Base-by-base conservation (phyloP, 2,888 invertebrate species). In the Ochropleura plecta region DNA sequence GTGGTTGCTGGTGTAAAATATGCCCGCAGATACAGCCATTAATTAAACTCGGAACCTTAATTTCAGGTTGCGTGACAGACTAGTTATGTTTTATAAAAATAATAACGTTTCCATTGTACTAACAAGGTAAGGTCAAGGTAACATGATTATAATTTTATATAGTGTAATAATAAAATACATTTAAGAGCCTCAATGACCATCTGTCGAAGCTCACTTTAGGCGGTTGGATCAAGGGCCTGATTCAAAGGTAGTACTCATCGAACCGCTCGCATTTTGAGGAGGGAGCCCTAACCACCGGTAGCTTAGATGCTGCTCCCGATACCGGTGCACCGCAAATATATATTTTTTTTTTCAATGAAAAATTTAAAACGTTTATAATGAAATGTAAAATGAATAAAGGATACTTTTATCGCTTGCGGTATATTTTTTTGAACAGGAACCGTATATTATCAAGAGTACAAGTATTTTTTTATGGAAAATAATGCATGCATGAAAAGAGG, bases 61-160 rank as follows among this genome's bases (percentile, higher is more conserved):
- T 81, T 81, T 72, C 51, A 62, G 30, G n/a, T 78, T 68, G 67
- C 70, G 82, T 82, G 69, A 48, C 59, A 67, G 30, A 42, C 46
- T 55, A n/a, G n/a, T 64, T 60, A 64, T 65, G 48, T 64, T 70
- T 48, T 68, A 71, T 16, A 14, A 59, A 68, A 76, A 71, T 53
- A 60, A 55, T 46, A 53, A 51, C 14, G 8, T 60, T 70, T 79
- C 40, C 46, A 49, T 30, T 49, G 40, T 44, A 51, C 18, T 57
- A 55, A 73, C 48, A 46, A 66, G 76, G 49, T 66, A 73, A 73
- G 73, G 81, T 81, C 82, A 82, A 81, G 73, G 80, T 40, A 55
- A 63, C 20, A n/a, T 70, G n/a, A 73, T 78, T 70, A 62, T 44
- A 60, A 73, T n/a, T 73, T 67, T 75, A 14, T 44, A 20, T 20